These are phyloP conservation scores for Muschampia plurimacula DNA, from an alignment of 2,888 invertebrate species.

Conservation along the genomic window DNA sequence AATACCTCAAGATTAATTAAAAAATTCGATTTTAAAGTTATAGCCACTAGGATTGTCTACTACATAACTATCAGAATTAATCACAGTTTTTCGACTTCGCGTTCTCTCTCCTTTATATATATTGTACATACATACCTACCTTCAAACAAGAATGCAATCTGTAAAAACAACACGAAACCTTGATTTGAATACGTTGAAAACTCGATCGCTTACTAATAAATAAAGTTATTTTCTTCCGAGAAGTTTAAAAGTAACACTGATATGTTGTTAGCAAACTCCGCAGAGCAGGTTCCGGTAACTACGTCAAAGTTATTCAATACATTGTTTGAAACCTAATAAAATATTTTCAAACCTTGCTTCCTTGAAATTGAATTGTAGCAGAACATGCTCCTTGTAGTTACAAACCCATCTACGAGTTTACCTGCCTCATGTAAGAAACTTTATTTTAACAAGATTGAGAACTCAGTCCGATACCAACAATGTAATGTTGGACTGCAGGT, in stretches of 20 bases:
- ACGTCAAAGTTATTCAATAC: conserved; percentile 40
- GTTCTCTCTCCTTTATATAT: no score
- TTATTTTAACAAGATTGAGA: conserved; percentile 33
- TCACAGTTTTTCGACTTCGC: no score
- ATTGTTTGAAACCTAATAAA: conserved; percentile 41
- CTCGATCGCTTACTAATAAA: conserved; percentile 30
- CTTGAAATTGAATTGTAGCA: conserved; percentile 35
- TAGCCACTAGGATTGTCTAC: no score
- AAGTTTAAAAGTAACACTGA: conserved; percentile 28
- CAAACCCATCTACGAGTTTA: conserved; percentile 26
- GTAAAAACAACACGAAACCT: conserved; percentile 6
- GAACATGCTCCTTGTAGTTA: conserved; percentile 21
- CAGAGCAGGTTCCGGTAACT: conserved; percentile 34
- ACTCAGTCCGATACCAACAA: conserved; percentile 17
- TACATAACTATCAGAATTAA: no score
- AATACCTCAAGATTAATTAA: no score
- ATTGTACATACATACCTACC: conserved; percentile 30
- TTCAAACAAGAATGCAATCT: background rate
- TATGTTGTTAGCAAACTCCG: conserved; percentile 36
- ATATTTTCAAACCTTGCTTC: conserved; percentile 39
- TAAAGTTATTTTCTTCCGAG: conserved; percentile 31
- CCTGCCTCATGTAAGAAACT: conserved; percentile 19
- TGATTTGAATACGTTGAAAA: conserved; percentile 21
- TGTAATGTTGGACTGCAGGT: background rate
- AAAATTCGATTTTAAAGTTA: no score